Evolutionary conservation across 2,113 vertebrate species (phyloP).

Genomic region (Mohoua ochrocephala): DNA sequence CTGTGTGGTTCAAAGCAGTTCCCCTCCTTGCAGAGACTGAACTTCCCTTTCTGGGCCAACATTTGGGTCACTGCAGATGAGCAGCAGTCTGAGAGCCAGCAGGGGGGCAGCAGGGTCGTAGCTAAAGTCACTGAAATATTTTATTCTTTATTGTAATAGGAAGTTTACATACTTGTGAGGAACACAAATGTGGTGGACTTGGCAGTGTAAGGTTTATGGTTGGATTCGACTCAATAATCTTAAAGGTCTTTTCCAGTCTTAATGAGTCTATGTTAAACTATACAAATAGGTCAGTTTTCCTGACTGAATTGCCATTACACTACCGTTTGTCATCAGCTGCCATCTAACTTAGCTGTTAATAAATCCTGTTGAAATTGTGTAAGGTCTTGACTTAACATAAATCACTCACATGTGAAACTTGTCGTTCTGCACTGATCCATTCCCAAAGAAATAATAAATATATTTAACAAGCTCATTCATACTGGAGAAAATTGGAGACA

Average conservation of each 20-base stretch:
- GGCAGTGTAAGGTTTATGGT: background rate
- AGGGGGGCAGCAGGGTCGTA: background rate
- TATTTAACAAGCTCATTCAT: background rate
- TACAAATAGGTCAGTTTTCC: background rate
- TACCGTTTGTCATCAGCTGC: background rate
- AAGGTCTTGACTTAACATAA: background rate
- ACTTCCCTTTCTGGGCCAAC: background rate
- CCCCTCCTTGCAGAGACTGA: background rate
- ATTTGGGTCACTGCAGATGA: background rate
- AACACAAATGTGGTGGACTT: background rate
- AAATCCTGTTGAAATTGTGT: background rate
- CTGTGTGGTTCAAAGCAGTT: background rate
- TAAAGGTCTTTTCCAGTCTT: background rate
- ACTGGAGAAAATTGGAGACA: background rate
- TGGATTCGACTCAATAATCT: background rate
- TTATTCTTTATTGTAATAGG: background rate
- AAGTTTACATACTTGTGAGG: background rate
- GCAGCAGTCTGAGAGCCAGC: background rate
- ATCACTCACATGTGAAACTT: background rate
- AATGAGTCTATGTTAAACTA: background rate
- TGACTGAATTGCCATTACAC: background rate
- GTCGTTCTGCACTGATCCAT: background rate
- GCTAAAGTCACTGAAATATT: background rate
- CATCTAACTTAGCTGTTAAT: background rate
- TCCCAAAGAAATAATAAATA: constrained; percentile 4